Evolutionary conservation across 1,140 invertebrate species (phyloP).

Genomic region (Achroia grisella): DNA sequence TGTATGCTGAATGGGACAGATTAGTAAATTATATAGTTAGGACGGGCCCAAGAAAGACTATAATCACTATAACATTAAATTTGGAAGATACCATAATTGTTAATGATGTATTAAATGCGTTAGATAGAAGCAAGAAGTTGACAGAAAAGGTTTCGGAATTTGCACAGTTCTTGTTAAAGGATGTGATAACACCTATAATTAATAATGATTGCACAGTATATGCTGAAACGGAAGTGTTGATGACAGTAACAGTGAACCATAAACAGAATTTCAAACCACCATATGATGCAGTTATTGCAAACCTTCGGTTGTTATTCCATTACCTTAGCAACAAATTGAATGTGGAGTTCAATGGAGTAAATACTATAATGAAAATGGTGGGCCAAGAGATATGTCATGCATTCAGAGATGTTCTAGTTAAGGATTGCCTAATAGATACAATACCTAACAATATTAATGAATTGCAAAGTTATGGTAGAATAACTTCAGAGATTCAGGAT

Average conservation of each 20-base stretch:
- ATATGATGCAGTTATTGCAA: slow-evolving; percentile 77
- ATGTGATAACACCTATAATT: slow-evolving; percentile 75
- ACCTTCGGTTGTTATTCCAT: slow-evolving; percentile 76
- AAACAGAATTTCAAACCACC: slow-evolving; percentile 60
- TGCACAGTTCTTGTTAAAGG: slow-evolving; percentile 67
- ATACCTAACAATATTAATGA: slow-evolving; percentile 84
- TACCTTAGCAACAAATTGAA: slow-evolving; percentile 77
- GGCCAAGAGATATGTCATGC: slow-evolving; percentile 76
- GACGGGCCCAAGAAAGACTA: slow-evolving; percentile 23
- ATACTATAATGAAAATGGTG: slow-evolving; percentile 77
- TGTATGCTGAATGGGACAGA: slow-evolving; percentile 64
- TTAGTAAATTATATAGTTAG: slow-evolving; percentile 47
- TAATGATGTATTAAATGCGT: slow-evolving; percentile 67
- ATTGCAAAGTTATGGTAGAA: slow-evolving; percentile 77
- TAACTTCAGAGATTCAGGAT: slow-evolving; percentile 77
- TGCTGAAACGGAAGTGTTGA: slow-evolving; percentile 50
- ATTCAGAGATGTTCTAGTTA: slow-evolving; percentile 80
- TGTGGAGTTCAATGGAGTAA: slow-evolving; percentile 61
- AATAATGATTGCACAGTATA: slow-evolving; percentile 69
- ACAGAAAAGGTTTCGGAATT: slow-evolving; percentile 68
- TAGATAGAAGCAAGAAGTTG: slow-evolving; percentile 66
- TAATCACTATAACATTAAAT: slow-evolving; percentile 50
- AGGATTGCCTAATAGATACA: slow-evolving; percentile 82
- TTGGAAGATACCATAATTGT: slow-evolving; percentile 37
- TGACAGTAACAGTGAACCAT: slow-evolving; percentile 62